Conservation (phyloP, 1,140 invertebrate genomes). For the Mya arenaria region DNA sequence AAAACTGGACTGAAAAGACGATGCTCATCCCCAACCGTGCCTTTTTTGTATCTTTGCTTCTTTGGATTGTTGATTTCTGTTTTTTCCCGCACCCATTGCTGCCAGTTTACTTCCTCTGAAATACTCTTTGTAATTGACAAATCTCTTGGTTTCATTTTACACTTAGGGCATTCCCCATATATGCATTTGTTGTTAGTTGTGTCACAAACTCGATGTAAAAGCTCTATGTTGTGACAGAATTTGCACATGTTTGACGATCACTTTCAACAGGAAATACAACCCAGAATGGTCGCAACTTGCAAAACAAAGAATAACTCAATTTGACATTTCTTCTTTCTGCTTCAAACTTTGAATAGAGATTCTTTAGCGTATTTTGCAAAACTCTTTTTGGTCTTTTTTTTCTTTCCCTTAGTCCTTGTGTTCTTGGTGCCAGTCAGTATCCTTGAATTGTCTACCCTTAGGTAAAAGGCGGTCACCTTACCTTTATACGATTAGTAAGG, state of each 20-base stretch:
- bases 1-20: neutral
- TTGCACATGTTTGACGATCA: slow-evolving; percentile 9
- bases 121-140: no score
- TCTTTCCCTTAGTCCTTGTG: neutral
- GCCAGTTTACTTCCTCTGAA: no score
- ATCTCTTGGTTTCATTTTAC: no score
- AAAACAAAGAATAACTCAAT: neutral
- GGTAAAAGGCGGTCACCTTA: neutral
- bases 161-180: no score
- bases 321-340: neutral
- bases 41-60: no score
- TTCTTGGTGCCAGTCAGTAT: neutral
- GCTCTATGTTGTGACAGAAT: slow-evolving; percentile 3
- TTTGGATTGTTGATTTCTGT: no score
- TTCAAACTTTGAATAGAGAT: slow-evolving; percentile 4
- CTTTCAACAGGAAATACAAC: neutral
- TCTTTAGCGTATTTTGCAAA: neutral
- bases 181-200: no score
- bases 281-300: slow-evolving; percentile 11
- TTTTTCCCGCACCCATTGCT: no score
- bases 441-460: neutral
- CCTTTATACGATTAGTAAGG: neutral
- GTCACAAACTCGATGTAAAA: no score
- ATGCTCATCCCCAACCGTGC: no score
- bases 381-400: neutral